phyloP scores from a whole-genome alignment of 2,113 vertebrate genomes.

The Hystrix brachyura region DNA sequence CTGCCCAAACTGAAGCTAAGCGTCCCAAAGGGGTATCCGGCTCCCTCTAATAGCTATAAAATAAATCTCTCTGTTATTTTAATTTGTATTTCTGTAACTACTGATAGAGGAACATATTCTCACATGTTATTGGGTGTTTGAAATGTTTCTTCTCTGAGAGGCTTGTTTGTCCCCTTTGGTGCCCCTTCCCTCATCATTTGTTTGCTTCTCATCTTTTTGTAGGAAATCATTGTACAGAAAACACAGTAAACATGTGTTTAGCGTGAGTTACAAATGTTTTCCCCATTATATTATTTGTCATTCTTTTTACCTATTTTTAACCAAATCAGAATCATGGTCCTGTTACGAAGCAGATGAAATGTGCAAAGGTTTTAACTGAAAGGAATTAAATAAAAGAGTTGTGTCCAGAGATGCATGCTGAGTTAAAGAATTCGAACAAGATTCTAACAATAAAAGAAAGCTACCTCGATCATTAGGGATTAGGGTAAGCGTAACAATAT shows the following conservation, averaged over 20 bases:
- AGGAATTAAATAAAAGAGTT: not conserved
- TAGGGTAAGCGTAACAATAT: not conserved
- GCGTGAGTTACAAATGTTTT: constrained; percentile 2
- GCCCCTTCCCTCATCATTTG: not conserved
- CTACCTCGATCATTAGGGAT: not conserved
- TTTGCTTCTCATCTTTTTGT: constrained; percentile 8
- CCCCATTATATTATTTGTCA: not conserved
- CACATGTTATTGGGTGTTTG: not conserved
- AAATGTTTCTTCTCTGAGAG: constrained; percentile 36
- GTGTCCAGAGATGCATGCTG: not conserved
- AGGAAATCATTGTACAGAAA: not conserved
- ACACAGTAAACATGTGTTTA: not conserved
- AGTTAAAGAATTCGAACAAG: not conserved
- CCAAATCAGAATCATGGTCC: not conserved
- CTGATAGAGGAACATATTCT: not conserved
- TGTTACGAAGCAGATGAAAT: not conserved
- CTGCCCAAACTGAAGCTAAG: not conserved
- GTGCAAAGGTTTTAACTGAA: constrained; percentile 37
- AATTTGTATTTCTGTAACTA: constrained; percentile 7
- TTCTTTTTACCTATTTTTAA: not conserved
- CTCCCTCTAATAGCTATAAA: not conserved
- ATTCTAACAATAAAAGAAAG: constrained; percentile 20
- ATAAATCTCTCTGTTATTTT: not conserved
- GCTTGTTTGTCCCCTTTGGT: not conserved
- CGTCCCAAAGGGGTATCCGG: not conserved